These are phyloP conservation scores for Strix uralensis DNA, from an alignment of 2,113 vertebrate genomes.

Conservation along the genomic window DNA sequence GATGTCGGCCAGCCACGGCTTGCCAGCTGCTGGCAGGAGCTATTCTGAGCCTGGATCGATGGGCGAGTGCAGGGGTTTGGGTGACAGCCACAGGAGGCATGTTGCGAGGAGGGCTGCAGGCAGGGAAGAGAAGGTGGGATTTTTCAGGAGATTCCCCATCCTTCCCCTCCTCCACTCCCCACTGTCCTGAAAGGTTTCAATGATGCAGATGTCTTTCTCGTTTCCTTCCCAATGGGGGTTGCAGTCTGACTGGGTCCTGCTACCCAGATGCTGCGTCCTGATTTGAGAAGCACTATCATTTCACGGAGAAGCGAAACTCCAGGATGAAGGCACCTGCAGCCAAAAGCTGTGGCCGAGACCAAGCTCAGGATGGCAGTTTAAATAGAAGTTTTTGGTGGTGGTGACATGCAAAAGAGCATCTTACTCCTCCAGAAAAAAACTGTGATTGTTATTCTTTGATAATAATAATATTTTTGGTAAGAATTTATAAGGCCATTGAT, in stretches of 20 bases:
- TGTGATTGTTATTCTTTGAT: neutral
- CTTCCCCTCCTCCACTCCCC: neutral
- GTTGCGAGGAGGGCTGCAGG: neutral
- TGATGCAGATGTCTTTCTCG: constrained; percentile 15
- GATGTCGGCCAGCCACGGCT: neutral
- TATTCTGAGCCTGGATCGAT: constrained; percentile 54
- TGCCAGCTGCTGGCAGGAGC: neutral
- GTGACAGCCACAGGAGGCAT: neutral
- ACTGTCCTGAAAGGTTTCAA: neutral
- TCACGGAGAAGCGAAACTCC: neutral
- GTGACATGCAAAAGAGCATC: neutral
- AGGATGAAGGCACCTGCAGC: constrained; percentile 25
- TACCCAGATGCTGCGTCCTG: neutral
- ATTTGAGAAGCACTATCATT: neutral
- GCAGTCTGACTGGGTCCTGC: neutral
- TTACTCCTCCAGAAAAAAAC: neutral
- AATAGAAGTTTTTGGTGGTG: neutral
- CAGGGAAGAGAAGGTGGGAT: neutral
- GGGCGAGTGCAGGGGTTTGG: neutral
- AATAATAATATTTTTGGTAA: neutral
- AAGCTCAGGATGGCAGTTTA: neutral
- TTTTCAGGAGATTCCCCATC: neutral
- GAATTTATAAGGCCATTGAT: neutral
- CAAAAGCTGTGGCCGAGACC: neutral
- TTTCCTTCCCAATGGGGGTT: neutral